Conservation (phyloP, 2,888 invertebrate species). For the Actias luna region DNA sequence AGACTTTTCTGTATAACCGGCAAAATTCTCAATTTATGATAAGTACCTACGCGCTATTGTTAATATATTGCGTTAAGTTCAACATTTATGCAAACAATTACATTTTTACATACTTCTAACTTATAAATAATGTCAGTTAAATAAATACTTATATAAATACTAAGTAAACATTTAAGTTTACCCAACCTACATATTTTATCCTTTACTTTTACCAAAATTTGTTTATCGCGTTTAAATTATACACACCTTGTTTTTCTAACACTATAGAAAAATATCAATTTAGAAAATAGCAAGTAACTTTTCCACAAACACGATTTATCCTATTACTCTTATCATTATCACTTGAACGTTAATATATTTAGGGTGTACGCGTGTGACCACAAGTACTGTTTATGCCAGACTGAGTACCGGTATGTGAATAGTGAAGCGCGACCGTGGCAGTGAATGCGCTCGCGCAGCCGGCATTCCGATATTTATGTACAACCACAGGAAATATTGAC, state of each 20-base stretch:
- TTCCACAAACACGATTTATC: conserved; percentile 5
- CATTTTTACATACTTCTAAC: neutral
- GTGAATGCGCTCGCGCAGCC: conserved; percentile 43
- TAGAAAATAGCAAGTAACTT: neutral
- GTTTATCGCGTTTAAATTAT: conserved; percentile 1
- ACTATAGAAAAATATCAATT: neutral
- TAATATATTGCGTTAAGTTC: neutral
- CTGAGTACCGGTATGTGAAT: conserved; percentile 32
- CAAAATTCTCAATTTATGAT: neutral
- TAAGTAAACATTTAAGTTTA: conserved; percentile 26
- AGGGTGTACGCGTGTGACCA: conserved; percentile 34
- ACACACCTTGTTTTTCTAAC: conserved; percentile 16
- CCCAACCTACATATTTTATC: conserved; percentile 4
- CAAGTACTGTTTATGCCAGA: conserved; percentile 31
- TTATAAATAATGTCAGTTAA: conserved; percentile 1
- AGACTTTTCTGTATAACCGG: neutral
- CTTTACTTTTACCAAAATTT: neutral
- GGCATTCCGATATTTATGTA: conserved; percentile 42
- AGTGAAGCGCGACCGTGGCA: conserved; percentile 43
- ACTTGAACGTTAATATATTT: conserved; percentile 16
- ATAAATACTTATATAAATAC: conserved; percentile 13
- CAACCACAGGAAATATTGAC: conserved; percentile 13
- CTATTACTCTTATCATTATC: conserved; percentile 1
- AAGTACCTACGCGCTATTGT: neutral
- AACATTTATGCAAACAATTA: neutral